Base-by-base conservation (phyloP, 1,140 invertebrate genomes). In the Diplogasteroides magnus region DNA sequence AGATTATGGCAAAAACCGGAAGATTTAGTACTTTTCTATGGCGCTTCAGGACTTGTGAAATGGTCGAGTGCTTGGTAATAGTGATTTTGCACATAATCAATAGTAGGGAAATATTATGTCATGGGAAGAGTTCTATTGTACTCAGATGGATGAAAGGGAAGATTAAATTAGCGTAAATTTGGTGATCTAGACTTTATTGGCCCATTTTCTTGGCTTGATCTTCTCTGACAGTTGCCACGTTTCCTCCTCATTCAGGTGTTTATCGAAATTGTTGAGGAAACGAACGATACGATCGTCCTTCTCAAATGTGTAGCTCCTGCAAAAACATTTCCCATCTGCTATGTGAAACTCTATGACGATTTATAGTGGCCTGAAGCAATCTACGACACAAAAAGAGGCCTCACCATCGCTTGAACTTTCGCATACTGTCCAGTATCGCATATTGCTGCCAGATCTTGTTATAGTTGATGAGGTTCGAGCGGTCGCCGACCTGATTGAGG, bases 381-480 rank as follows among this genome's bases (percentile, higher is more conserved):
- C 31, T 37, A 32, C 29, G 55, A 28, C 28, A 25, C 14, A 15
- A 26, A 27, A 15, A 11, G 2, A 15, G 14, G 25, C 23, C 74
- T 37, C 56, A 76, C 75, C 75, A 76, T 64, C 48, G 67, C 58
- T 76, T 76, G 57, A 76, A 97, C 82, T 91, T 88, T 81, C 94
- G 91, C 91, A 98, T 94, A 83, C 93, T 94, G 83, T 97, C 93
- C 78, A 98, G 89, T 75, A 97, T 95, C 81, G 94, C 91, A 83
- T 93, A 97, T 85, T 97, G 94, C 83, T 97, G 94, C 93, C 94
- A 97, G 76, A 94, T 86, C 86, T 98, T 98, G 1, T 91, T 91
- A 85, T 97, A 98, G 85, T 98, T 98, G 31, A 96, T 91, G 71
- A 89, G 89, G 68, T 81, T 84, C 3, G 31, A 67, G 25, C 75